Evolutionary conservation across 2,113 vertebrate species (phyloP), one percentile per base, ranked within the genome.

Genomic region (Cariama cristata): DNA sequence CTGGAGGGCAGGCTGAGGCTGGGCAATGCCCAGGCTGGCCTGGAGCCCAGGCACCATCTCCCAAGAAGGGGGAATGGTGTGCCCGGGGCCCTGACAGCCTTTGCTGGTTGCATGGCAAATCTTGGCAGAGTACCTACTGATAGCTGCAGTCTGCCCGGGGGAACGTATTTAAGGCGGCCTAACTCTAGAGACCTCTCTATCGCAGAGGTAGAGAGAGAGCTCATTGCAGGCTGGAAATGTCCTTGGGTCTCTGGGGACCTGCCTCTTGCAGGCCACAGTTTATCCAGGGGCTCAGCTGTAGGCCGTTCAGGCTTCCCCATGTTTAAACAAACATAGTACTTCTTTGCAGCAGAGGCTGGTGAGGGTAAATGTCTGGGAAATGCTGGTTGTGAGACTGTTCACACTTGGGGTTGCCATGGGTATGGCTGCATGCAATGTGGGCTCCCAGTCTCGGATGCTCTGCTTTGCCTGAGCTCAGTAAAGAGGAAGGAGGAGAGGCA

Each of bases 391-490:
- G 44, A 59, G 73, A 32, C 53, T 63, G 28, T 52, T 90, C 19
- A 17, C 24, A 11, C 49, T 60, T 72, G 55, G 55, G 19, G 14
- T 17, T 88, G 56, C 58, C 0, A 10, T 82, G 77, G 44, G 56
- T 72, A 45, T 0, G 1, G 60, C 55, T 79, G 24, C 9, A 6
- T 9, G 11, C 0, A 0, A 9, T 69, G 40, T 72, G 56, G 52
- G 49, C 62, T 82, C 69, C 60, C 49, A 47, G 22, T 11, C 35
- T 64, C 0, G 0, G 11, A 56, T 28, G 47, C 21, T 83, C 21
- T 69, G 53, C 49, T 82, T 68, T 93, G 30, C 32, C 30, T 27
- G 33, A 23, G 12, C 66, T 88, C 32, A 22, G 49, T 33, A 35
- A 79, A 82, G 49, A 82, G 49, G 27, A 90, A 40, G 18, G 49